Conservation (phyloP, 2,888 invertebrate genomes). For the Blomia tropicalis region DNA sequence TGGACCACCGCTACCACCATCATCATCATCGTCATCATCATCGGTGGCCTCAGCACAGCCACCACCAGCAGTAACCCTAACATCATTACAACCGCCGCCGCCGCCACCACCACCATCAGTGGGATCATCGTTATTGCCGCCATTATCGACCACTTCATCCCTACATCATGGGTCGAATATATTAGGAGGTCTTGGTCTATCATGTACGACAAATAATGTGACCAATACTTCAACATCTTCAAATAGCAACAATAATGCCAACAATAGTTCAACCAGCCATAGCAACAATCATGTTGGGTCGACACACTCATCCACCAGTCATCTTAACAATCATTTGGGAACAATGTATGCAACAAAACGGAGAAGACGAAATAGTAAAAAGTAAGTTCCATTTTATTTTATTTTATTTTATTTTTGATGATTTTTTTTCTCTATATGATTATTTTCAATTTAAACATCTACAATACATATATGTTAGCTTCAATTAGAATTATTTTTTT, state of each 20-base stretch:
- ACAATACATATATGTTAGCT: neutral
- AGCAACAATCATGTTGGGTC: too few species aligned
- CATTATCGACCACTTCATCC: neutral
- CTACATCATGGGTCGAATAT: too few species aligned
- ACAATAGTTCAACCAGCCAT: too few species aligned
- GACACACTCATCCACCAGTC: neutral
- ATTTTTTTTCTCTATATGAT: neutral
- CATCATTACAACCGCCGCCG: neutral
- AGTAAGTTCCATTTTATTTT: slow-evolving; percentile 47
- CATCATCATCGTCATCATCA: neutral
- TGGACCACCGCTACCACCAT: too few species aligned
- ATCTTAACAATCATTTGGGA: slow-evolving; percentile 48
- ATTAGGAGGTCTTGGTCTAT: too few species aligned
- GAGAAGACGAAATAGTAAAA: slow-evolving; percentile 84
- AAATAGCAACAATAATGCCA: neutral
- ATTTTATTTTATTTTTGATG: neutral
- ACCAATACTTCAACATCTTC: too few species aligned
- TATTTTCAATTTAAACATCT: neutral
- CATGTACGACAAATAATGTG: too few species aligned
- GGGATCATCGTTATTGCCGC: neutral
- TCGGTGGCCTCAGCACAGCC: neutral
- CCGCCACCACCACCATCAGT: neutral
- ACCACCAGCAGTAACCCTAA: neutral
- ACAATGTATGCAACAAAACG: slow-evolving; percentile 94
- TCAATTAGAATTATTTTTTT: neutral